Conservation (phyloP, 2,888 invertebrate genomes). For the Amitus sp. region DNA sequence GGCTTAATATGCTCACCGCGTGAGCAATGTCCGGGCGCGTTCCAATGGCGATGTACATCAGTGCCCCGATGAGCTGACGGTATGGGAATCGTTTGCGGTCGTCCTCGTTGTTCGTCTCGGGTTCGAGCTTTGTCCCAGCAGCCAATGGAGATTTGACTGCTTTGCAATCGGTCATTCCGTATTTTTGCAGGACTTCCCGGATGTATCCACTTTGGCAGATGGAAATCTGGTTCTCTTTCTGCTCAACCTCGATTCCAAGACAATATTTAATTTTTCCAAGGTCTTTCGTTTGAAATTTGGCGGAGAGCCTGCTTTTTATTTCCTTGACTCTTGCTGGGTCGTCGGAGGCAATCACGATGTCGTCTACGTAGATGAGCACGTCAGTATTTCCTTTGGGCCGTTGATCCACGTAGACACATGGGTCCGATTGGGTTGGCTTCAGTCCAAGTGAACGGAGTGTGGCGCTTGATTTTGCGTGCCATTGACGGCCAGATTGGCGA, state of each 20-base stretch:
- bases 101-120: too few species aligned
- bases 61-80: slow-evolving; percentile 36
- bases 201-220: slow-evolving; percentile 27
- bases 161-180: slow-evolving; percentile 33
- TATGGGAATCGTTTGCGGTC: slow-evolving; percentile 18
- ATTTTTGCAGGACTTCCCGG: slow-evolving; percentile 26
- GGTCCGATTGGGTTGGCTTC: neutral
- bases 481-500: slow-evolving; percentile 1
- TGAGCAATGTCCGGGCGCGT: slow-evolving; percentile 44
- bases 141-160: slow-evolving; percentile 28
- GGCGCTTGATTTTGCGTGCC: too few species aligned
- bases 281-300: too few species aligned
- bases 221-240: slow-evolving; percentile 1
- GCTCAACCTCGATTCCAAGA: slow-evolving; percentile 39
- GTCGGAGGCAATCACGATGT: slow-evolving; percentile 21
- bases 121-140: neutral
- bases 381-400: slow-evolving; percentile 2
- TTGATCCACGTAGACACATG: slow-evolving; percentile 18
- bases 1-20: too few species aligned
- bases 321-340: too few species aligned
- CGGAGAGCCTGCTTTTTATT: slow-evolving; percentile 18
- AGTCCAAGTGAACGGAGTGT: too few species aligned
- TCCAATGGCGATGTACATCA: slow-evolving; percentile 35
- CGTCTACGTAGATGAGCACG: slow-evolving; percentile 27
- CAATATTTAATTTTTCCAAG: slow-evolving; percentile 32